Conservation (phyloP, 2,797 vertebrate genomes). For the Tragopan temminckii region DNA sequence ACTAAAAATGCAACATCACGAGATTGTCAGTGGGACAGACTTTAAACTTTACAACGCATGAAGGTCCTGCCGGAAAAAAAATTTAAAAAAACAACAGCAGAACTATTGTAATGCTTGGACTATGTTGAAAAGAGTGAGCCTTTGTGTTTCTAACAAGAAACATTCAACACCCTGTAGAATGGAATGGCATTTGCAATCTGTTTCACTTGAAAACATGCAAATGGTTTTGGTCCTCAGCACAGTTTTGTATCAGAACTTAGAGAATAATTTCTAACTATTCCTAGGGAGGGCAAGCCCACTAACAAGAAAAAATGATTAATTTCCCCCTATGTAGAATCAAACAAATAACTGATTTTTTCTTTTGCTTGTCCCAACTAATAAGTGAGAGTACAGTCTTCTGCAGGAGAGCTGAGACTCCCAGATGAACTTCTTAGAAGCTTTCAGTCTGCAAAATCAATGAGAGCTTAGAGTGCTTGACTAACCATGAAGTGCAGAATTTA, state of each 20-base stretch:
- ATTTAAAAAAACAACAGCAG: neutral
- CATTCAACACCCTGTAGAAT: neutral
- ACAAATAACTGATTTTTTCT: neutral
- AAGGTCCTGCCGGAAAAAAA: constrained; percentile 50
- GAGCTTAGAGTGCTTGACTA: neutral
- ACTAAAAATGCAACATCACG: constrained; percentile 84
- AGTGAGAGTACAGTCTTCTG: neutral
- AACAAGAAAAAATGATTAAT: neutral
- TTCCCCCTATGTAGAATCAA: neutral
- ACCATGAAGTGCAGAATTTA: constrained; percentile 19
- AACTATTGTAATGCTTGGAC: constrained; percentile 45
- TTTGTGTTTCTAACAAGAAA: constrained; percentile 8
- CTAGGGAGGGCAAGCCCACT: neutral
- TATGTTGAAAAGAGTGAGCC: constrained; percentile 16
- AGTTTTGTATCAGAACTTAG: neutral
- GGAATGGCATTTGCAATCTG: constrained; percentile 31
- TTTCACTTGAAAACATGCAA: constrained; percentile 10
- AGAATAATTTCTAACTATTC: neutral
- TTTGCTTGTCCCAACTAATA: neutral
- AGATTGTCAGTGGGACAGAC: constrained; percentile 42
- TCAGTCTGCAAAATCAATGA: neutral
- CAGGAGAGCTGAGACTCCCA: neutral
- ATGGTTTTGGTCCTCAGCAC: constrained; percentile 25
- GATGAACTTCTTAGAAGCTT: neutral
- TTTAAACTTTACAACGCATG: constrained; percentile 37